These are phyloP conservation scores for Ditula angustiorana DNA, from an alignment of 2,888 invertebrate species.

Conservation along the genomic window DNA sequence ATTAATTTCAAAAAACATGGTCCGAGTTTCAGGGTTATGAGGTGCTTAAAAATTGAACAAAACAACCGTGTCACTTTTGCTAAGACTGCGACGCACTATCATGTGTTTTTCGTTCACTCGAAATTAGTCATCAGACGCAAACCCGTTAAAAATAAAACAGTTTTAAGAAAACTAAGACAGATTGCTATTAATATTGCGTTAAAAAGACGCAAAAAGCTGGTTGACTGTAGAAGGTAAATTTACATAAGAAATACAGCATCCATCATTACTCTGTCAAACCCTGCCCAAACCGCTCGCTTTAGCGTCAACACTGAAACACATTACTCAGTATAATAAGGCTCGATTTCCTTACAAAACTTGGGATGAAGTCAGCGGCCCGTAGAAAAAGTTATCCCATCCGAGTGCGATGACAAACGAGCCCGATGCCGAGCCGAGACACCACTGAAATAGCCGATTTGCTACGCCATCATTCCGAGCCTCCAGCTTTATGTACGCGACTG, in stretches of 20 bases:
- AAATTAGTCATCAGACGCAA: too few species aligned
- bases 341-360: conserved; percentile 76
- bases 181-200: background rate
- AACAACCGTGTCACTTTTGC: too few species aligned
- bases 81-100: too few species aligned
- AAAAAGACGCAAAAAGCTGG: background rate
- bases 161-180: background rate
- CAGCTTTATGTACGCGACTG: conserved; percentile 44
- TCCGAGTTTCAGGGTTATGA: too few species aligned
- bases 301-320: conserved; percentile 52
- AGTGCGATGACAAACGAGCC: conserved; percentile 80
- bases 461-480: conserved; percentile 66
- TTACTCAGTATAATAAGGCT: conserved; percentile 68
- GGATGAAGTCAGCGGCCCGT: conserved; percentile 75
- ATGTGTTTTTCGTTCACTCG: too few species aligned
- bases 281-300: conserved; percentile 1
- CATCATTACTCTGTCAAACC: conserved; percentile 9
- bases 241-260: background rate
- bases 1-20: too few species aligned
- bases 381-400: conserved; percentile 81
- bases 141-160: too few species aligned
- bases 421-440: conserved; percentile 62
- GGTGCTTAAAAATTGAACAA: too few species aligned
- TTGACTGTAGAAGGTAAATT: background rate
- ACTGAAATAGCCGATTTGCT: conserved; percentile 75